Percentiles rank a stretch among this genome's conserved stretches.
Evolutionary conservation across 2,113 vertebrate species (phyloP).

Genomic region (Solea solea): DNA sequence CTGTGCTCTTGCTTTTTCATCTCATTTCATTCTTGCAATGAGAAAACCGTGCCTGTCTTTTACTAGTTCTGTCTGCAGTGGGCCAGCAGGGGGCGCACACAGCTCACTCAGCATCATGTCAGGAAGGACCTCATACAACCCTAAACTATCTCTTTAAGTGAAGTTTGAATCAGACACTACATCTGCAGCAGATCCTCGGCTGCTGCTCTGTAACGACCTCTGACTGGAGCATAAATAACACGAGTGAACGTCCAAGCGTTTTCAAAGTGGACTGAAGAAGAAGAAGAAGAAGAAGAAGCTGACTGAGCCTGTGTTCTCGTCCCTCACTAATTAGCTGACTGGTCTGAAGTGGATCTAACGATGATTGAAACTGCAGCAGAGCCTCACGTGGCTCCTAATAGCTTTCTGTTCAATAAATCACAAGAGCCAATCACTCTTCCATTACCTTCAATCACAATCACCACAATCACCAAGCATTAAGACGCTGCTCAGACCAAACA

Average conservation of each 20-base stretch:
- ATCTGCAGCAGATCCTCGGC: neutral
- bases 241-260: neutral
- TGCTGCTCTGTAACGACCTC: neutral
- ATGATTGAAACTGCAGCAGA: slow-evolving; percentile 57
- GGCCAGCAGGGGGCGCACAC: no score
- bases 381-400: slow-evolving; percentile 53
- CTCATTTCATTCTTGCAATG: no score
- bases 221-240: neutral
- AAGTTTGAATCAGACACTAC: neutral
- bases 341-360: slow-evolving; percentile 57
- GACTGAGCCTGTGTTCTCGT: slow-evolving; percentile 28
- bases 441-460: slow-evolving; percentile 61
- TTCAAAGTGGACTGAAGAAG: neutral
- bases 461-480: slow-evolving; percentile 43
- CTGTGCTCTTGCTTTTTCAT: no score
- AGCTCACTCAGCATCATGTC: no score
- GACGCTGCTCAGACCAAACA: no score
- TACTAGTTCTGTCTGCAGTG: no score
- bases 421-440: slow-evolving; percentile 44
- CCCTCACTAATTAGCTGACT: slow-evolving; percentile 61
- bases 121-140: no score
- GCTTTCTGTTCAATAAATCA: slow-evolving; percentile 70
- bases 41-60: no score
- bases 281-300: slow-evolving; percentile 22
- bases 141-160: no score